Evolutionary conservation across 2,888 invertebrate species (phyloP).

Genomic region (Drosophila sordidula): DNA sequence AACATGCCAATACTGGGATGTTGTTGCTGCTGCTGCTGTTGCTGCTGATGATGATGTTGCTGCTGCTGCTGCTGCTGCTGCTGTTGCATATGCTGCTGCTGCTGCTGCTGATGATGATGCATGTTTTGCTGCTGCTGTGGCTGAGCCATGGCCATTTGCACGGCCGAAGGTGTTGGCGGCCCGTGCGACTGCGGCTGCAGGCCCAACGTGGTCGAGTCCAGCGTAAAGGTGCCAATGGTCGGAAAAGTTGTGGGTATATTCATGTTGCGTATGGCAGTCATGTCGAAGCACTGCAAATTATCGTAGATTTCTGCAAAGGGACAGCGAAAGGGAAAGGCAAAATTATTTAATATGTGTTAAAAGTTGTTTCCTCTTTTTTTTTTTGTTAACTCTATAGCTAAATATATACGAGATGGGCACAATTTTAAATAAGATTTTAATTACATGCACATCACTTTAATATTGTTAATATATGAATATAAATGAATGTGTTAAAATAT

Average conservation of each 20-base stretch:
- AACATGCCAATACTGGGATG: slow-evolving; percentile 83
- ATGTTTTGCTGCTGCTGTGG: slow-evolving; percentile 52
- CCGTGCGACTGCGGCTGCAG: slow-evolving; percentile 67
- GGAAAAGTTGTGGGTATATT: slow-evolving; percentile 85
- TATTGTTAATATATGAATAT: too few species aligned
- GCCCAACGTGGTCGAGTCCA: slow-evolving; percentile 82
- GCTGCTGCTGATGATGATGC: slow-evolving; percentile 70
- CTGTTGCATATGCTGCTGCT: slow-evolving; percentile 54
- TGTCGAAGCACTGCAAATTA: slow-evolving; percentile 84
- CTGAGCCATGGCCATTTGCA: slow-evolving; percentile 62
- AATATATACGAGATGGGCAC: too few species aligned
- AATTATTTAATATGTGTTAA: too few species aligned
- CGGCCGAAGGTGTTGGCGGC: slow-evolving; percentile 50
- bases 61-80: slow-evolving; percentile 74
- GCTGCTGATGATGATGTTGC: slow-evolving; percentile 65
- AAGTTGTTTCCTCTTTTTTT: too few species aligned
- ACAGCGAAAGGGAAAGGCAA: too few species aligned
- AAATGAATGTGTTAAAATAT: too few species aligned
- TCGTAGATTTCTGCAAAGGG: slow-evolving; percentile 83
- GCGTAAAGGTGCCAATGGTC: slow-evolving; percentile 85
- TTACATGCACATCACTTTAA: too few species aligned
- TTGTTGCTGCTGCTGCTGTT: slow-evolving; percentile 69
- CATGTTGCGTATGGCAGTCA: slow-evolving; percentile 84
- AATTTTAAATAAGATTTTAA: too few species aligned
- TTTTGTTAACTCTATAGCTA: too few species aligned